phyloP scores from a whole-genome alignment of 2,113 vertebrate species.

The Aphelocoma coerulescens region DNA sequence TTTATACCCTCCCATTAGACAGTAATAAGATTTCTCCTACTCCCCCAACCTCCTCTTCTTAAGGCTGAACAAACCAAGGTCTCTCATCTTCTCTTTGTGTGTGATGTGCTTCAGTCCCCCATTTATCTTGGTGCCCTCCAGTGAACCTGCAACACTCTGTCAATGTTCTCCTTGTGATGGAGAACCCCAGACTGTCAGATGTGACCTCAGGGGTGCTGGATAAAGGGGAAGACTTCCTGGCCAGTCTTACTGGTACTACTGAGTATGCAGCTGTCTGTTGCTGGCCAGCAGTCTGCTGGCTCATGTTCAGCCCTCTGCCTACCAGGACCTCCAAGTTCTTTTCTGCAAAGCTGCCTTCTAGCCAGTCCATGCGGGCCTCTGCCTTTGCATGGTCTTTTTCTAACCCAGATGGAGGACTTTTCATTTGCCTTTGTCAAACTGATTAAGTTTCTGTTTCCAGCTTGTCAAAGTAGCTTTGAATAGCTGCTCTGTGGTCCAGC shows the following conservation, averaged over 20 bases:
- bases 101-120: background rate
- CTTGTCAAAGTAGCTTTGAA: background rate
- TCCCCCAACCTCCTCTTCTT: background rate
- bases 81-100: background rate
- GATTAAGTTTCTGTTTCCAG: background rate
- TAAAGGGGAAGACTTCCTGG: background rate
- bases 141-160: fast-evolving
- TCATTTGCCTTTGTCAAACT: background rate
- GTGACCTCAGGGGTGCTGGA: background rate
- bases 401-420: background rate
- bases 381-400: background rate
- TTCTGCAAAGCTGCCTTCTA: background rate
- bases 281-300: background rate
- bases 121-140: background rate
- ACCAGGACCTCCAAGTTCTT: background rate
- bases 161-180: background rate
- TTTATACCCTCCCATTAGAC: background rate
- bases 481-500: background rate
- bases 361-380: background rate
- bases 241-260: background rate
- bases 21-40: background rate
- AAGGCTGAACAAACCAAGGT: background rate
- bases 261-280: background rate
- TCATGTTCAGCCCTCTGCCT: background rate
- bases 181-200: background rate